phyloP scores from a whole-genome alignment of 2,888 invertebrate genomes.

The Mesorhabditis sp. region DNA sequence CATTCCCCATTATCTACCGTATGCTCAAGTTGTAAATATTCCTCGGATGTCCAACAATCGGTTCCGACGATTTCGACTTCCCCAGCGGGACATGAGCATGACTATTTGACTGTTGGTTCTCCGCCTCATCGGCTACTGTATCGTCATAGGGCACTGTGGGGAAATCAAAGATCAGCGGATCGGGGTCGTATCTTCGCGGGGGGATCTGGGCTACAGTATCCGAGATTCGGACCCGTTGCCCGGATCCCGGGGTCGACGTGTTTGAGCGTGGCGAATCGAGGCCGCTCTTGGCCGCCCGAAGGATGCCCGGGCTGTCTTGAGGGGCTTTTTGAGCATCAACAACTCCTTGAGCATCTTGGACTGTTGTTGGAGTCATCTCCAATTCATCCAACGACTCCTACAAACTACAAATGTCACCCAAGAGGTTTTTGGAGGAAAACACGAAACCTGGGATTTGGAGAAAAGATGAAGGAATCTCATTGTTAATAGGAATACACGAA shows the following conservation, averaged over 20 bases:
- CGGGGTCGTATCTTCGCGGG: neutral
- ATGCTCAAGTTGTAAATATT: constrained; percentile 3
- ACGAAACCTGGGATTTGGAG: too few relatives aligned
- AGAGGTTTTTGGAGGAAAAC: too few relatives aligned
- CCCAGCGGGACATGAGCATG: neutral
- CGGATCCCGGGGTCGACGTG: neutral
- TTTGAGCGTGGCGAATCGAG: neutral
- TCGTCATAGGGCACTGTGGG: neutral
- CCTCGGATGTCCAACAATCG: neutral
- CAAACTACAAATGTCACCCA: too few relatives aligned
- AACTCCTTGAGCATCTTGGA: too few relatives aligned
- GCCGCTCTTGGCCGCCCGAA: neutral
- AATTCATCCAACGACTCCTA: too few relatives aligned
- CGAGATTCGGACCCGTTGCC: neutral
- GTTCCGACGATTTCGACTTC: neutral
- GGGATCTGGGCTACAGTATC: neutral
- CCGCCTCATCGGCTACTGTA: neutral
- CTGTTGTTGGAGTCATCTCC: too few relatives aligned
- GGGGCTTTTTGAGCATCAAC: too few relatives aligned
- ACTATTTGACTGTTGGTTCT: neutral
- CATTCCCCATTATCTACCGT: neutral
- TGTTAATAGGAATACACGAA: too few relatives aligned
- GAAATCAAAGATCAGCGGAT: neutral
- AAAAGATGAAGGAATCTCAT: too few relatives aligned
- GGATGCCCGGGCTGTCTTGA: neutral